Conservation (phyloP, 2,888 invertebrate species). For the Nysson spinosus region DNA sequence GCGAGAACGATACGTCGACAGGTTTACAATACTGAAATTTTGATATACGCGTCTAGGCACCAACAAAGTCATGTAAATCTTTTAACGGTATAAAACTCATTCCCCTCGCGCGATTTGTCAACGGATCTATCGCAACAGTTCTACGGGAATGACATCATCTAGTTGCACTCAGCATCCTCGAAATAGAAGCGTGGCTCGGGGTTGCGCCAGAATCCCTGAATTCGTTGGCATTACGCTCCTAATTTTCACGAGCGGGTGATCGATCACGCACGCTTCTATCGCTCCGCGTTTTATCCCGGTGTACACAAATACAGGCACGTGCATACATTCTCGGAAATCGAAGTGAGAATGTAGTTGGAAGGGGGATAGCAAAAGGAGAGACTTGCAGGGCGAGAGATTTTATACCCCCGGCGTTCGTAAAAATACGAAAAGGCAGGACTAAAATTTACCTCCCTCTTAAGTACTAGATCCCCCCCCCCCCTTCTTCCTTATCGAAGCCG, state of each 20-base stretch:
- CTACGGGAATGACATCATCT: constrained; percentile 19
- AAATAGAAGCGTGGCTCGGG: neutral
- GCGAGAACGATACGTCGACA: too few relatives aligned
- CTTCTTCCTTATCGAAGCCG: constrained; percentile 45
- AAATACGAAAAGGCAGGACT: constrained; percentile 46
- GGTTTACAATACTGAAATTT: too few relatives aligned
- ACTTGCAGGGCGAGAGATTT: too few relatives aligned
- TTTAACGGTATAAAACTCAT: constrained; percentile 25
- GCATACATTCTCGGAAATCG: too few relatives aligned
- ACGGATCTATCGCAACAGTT: constrained; percentile 19
- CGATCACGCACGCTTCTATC: constrained; percentile 53
- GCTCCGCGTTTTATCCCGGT: constrained; percentile 44
- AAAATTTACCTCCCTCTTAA: too few relatives aligned
- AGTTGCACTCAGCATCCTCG: too few relatives aligned
- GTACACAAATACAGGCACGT: constrained; percentile 46
- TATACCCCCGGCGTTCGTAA: constrained; percentile 18
- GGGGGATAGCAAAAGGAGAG: too few relatives aligned
- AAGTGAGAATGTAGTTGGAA: too few relatives aligned
- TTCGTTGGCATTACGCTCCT: constrained; percentile 46
- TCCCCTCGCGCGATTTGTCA: constrained; percentile 39
- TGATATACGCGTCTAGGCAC: too few relatives aligned
- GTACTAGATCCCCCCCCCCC: constrained; percentile 22
- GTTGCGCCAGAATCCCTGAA: constrained; percentile 36
- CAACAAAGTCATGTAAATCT: too few relatives aligned
- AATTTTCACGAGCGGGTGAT: constrained; percentile 58